phyloP scores from a whole-genome alignment of 2,797 vertebrate genomes.

The Corythornis leucogaster region DNA sequence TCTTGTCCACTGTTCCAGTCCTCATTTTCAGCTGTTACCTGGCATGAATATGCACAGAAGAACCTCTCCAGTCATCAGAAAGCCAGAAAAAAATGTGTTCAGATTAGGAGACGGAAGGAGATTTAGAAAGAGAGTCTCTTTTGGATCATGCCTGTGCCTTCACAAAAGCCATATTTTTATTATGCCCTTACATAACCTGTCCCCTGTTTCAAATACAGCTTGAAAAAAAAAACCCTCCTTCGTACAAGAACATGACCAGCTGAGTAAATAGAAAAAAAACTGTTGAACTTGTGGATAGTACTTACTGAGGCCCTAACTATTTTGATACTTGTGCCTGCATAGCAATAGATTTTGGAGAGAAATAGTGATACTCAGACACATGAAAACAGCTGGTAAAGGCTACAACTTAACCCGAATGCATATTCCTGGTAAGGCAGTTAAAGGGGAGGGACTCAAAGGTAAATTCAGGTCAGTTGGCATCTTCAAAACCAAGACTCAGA shows the following conservation, averaged over 20 bases:
- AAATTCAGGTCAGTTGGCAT: constrained; percentile 26
- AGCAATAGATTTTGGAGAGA: constrained; percentile 36
- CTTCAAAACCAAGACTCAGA: constrained; percentile 9
- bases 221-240: not conserved
- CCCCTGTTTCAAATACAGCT: constrained; percentile 41
- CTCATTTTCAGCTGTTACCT: constrained; percentile 23
- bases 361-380: constrained; percentile 15
- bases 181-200: constrained; percentile 63
- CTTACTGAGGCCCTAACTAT: constrained; percentile 30
- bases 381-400: constrained; percentile 23
- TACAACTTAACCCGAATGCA: constrained; percentile 39
- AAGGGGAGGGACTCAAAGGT: constrained; percentile 43
- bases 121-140: constrained; percentile 41
- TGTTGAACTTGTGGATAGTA: constrained; percentile 41
- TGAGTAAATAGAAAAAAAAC: constrained; percentile 70
- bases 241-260: constrained; percentile 55
- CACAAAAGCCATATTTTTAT: constrained; percentile 48
- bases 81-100: constrained; percentile 31
- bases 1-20: constrained; percentile 9
- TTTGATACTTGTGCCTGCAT: constrained; percentile 49
- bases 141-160: constrained; percentile 33
- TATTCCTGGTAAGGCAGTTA: constrained; percentile 44
- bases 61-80: not conserved
- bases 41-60: not conserved
- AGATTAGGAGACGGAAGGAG: constrained; percentile 36